A percentile compares a stretch with the other conserved stretches of the same genome.
phyloP scores from a whole-genome alignment of 2,113 vertebrate species.

The Talpa occidentalis region DNA sequence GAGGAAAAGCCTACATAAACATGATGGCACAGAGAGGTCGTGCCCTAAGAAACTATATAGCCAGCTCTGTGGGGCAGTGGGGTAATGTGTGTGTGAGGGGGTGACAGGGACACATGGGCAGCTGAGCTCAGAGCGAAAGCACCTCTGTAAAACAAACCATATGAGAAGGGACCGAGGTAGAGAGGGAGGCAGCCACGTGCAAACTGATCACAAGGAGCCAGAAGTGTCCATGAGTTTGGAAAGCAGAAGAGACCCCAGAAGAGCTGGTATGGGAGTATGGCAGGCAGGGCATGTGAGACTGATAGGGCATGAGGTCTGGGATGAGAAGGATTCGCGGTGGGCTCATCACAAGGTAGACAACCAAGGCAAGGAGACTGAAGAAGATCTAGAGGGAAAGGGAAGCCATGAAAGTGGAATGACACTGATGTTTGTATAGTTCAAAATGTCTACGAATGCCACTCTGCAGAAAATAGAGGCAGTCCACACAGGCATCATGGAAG shows the following conservation, averaged over 20 bases:
- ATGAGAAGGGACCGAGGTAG: neutral
- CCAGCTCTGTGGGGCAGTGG: rapidly evolving
- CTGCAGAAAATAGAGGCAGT: neutral
- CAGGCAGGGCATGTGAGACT: neutral
- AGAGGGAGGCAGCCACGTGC: neutral
- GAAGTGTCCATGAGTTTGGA: neutral
- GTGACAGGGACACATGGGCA: neutral
- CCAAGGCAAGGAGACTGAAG: neutral
- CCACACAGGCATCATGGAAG: neutral
- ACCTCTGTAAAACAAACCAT: neutral
- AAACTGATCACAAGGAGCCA: neutral
- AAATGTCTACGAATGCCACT: neutral
- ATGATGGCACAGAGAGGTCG: neutral
- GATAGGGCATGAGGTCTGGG: rapidly evolving
- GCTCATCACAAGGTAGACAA: neutral
- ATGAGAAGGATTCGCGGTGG: no score
- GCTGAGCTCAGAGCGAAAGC: neutral
- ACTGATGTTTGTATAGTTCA: neutral
- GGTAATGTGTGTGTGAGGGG: no score
- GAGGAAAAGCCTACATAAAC: neutral
- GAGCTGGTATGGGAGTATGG: rapidly evolving
- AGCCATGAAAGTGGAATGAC: neutral
- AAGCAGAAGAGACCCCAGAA: neutral
- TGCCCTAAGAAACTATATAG: neutral
- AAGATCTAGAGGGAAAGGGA: rapidly evolving